phyloP scores from a whole-genome alignment of 2,113 vertebrate genomes.

The Circaetus cinerascens region DNA sequence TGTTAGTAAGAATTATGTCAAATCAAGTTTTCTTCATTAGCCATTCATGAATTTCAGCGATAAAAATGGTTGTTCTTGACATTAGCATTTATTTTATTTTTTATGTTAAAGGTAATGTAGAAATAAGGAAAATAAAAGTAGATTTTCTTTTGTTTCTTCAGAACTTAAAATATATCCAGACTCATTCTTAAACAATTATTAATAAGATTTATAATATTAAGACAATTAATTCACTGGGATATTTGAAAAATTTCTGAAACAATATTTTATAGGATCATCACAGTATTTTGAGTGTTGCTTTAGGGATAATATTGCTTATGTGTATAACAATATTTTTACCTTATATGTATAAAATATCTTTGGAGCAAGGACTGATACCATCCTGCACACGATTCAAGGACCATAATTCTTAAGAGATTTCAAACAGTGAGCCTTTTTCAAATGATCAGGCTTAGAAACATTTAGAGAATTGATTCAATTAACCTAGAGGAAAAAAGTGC shows the following conservation, averaged over 20 bases:
- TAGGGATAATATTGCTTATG: constrained; percentile 12
- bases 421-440: constrained; percentile 49
- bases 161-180: constrained; percentile 4
- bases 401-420: constrained; percentile 65
- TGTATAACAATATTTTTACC: neutral
- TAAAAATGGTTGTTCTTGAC: constrained; percentile 9
- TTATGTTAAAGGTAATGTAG: constrained; percentile 2
- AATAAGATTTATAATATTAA: constrained; percentile 5
- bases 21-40: neutral
- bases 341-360: neutral
- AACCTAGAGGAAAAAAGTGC: constrained; percentile 62
- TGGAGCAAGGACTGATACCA: constrained; percentile 19
- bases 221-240: neutral
- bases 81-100: neutral
- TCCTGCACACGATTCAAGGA: constrained; percentile 25
- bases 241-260: neutral
- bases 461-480: constrained; percentile 77
- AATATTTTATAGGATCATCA: neutral
- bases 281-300: neutral
- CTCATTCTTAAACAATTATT: constrained; percentile 17
- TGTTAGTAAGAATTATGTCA: constrained; percentile 38
- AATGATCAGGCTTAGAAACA: constrained; percentile 64
- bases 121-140: neutral
- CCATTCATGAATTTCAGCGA: constrained; percentile 14
- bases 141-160: constrained; percentile 4